phyloP scores from a whole-genome alignment of 2,888 invertebrate species.

The Trisateles emortualis region DNA sequence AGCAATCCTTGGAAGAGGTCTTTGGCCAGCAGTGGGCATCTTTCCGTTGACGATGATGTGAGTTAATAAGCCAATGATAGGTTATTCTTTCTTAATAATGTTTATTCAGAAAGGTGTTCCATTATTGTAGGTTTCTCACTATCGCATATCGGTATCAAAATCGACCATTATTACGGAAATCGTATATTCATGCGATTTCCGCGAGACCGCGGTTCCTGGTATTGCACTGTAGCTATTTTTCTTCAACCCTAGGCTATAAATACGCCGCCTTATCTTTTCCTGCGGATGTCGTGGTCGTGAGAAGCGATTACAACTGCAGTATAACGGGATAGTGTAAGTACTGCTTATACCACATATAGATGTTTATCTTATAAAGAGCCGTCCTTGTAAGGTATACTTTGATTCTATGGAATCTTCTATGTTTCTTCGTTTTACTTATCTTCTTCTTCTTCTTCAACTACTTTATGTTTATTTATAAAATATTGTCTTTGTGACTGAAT shows the following conservation, averaged over 20 bases:
- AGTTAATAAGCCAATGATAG: too few species aligned
- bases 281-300: background rate
- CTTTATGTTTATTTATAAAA: too few species aligned
- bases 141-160: conserved; percentile 14
- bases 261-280: background rate
- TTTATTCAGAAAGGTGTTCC: background rate
- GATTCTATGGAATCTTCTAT: too few species aligned
- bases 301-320: background rate
- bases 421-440: too few species aligned
- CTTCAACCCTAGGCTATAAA: background rate
- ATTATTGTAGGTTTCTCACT: conserved; percentile 6
- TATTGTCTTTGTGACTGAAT: too few species aligned
- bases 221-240: background rate
- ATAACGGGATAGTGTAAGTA: background rate
- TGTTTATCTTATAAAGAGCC: too few species aligned
- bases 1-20: too few species aligned
- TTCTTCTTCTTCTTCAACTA: too few species aligned
- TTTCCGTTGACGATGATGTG: too few species aligned
- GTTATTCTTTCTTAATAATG: too few species aligned
- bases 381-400: too few species aligned
- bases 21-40: too few species aligned
- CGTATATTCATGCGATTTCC: background rate
- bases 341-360: background rate
- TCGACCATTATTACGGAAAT: conserved; percentile 12
- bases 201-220: conserved; percentile 1